Conservation (phyloP, 2,888 invertebrate genomes). For the Himalopsyche anomala region DNA sequence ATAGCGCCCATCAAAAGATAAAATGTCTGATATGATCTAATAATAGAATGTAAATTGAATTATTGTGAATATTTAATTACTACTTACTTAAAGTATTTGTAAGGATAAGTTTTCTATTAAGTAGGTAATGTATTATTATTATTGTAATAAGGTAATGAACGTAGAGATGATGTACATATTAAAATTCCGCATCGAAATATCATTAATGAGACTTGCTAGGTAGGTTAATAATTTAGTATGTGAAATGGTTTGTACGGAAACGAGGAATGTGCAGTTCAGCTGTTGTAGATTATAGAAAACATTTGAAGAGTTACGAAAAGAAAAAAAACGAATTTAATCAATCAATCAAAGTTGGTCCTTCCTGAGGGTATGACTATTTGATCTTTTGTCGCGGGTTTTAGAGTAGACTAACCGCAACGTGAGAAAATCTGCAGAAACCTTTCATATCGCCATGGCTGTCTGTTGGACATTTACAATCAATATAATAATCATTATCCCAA, state of each 20-base stretch:
- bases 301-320: not conserved
- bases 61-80: constrained; percentile 40
- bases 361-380: not conserved
- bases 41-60: constrained; percentile 36
- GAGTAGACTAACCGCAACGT: too few species aligned
- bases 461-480: too few species aligned
- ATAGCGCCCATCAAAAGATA: constrained; percentile 26
- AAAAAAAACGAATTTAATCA: constrained; percentile 17
- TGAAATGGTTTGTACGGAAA: not conserved
- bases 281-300: not conserved
- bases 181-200: constrained; percentile 52
- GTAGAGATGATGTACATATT: constrained; percentile 41
- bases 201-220: constrained; percentile 51
- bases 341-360: constrained; percentile 15
- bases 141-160: not conserved
- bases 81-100: constrained; percentile 8
- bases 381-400: too few species aligned
- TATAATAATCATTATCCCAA: too few species aligned
- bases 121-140: constrained; percentile 21
- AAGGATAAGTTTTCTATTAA: constrained; percentile 5
- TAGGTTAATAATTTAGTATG: constrained; percentile 16
- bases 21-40: constrained; percentile 34
- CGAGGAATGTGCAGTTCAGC: not conserved
- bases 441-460: too few species aligned
- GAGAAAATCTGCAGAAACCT: too few species aligned